Conservation (phyloP, 2,888 invertebrate genomes). For the Zygogramma bicolorata region DNA sequence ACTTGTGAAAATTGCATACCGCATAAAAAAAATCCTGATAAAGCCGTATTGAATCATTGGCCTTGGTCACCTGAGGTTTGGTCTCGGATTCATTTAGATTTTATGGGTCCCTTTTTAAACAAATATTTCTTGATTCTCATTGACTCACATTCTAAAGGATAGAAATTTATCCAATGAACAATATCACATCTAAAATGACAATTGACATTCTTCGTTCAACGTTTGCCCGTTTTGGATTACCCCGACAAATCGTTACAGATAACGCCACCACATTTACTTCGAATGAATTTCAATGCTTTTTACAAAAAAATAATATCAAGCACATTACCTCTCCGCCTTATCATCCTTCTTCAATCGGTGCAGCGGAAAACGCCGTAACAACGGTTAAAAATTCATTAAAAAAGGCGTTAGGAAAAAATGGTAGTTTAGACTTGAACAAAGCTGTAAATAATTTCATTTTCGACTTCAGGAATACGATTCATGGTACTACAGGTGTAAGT, state of each 20-base stretch:
- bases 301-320: neutral
- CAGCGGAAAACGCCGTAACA: neutral
- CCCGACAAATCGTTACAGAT: neutral
- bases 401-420: neutral
- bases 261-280: neutral
- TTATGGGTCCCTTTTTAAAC: neutral
- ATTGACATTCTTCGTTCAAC: neutral
- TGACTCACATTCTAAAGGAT: neutral
- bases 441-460: neutral
- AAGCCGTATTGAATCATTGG: neutral
- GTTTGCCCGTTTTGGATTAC: neutral
- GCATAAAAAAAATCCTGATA: neutral
- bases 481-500: neutral
- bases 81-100: neutral
- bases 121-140: too few relatives aligned
- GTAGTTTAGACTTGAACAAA: neutral
- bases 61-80: neutral
- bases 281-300: neutral
- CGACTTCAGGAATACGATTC: neutral
- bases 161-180: neutral
- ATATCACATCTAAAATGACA: neutral
- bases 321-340: neutral
- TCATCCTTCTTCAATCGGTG: neutral
- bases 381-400: neutral
- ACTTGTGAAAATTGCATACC: neutral